A percentile compares a stretch with the other conserved stretches of the same genome.
Conservation (phyloP, 35 echinoderm and acorn worm species). For the Ophiothrix spiculata region DNA sequence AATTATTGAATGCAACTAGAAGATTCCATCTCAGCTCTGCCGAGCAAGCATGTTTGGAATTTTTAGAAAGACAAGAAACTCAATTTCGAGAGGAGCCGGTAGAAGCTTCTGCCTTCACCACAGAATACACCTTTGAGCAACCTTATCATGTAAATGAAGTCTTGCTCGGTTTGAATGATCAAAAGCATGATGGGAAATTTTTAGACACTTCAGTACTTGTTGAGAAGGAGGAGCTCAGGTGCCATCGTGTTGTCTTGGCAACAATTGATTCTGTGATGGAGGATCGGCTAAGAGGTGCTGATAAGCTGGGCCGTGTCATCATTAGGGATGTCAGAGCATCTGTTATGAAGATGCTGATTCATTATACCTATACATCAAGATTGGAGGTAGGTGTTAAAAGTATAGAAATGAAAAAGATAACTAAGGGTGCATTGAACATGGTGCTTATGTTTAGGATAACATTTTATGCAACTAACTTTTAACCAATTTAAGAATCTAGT, state of each 20-base stretch:
- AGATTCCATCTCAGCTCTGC: conserved; percentile 84
- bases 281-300: conserved; percentile 51
- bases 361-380: conserved; percentile 94
- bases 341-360: conserved; percentile 78
- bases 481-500: no score
- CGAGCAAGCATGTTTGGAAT: conserved; percentile 89
- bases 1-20: conserved; percentile 63
- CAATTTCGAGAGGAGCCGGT: conserved; percentile 65
- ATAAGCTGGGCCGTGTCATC: conserved; percentile 50
- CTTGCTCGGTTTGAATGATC: conserved; percentile 89
- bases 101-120: conserved; percentile 63
- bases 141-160: conserved; percentile 95
- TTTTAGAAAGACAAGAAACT: conserved; percentile 71
- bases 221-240: conserved; percentile 67
- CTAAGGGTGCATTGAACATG: no score
- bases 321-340: conserved; percentile 71
- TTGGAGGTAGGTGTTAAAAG: conserved; percentile 36
- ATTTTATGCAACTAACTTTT: no score
- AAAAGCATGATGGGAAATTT: conserved; percentile 77
- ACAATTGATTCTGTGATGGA: conserved; percentile 79
- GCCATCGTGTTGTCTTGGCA: conserved; percentile 91
- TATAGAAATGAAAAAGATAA: no score
- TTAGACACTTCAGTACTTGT: conserved; percentile 62
- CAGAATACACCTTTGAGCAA: conserved; percentile 56
- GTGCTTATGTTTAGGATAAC: no score